Base-by-base conservation (phyloP, 2,113 vertebrate species). In the Plectropomus leopardus region DNA sequence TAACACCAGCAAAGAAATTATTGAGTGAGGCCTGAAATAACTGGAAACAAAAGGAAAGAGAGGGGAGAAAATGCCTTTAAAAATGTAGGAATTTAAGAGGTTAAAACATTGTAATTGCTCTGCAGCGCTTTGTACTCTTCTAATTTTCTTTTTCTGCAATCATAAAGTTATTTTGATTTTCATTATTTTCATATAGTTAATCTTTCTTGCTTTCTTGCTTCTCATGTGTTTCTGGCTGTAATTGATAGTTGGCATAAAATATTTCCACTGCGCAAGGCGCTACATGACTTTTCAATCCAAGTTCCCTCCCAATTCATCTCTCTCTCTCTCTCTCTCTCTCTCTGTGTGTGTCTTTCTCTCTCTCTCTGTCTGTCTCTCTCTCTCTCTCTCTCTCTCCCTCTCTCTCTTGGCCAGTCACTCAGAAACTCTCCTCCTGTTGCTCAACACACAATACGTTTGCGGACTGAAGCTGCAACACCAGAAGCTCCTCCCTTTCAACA, bases 401-500 rank as follows among this genome's bases (percentile, higher is more conserved):
- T n/a, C 63, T 13, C 51, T 19, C 70, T 55, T 60, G 0, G 30
- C 32, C 4, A 1, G 3, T 5, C 44, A 50, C n/a, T 50, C 48
- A 53, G 73, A 13, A 70, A 83, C 74, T 85, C 58, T 48, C 24
- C 30, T 77, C n/a, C 24, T 77, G 42, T 75, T 86, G 42, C 82
- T 60, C 16, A 28, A 74, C 72, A 76, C 16, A 6, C 45, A 30
- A 7, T 4, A 54, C 1, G 34, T 72, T 63, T 83, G 44, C 60
- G 23, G 67, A 40, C 47, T 64, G 23, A 23, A 81, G 58, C 63
- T 32, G 50, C 42, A 86, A 72, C 40, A 71, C 14, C 65, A 71
- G 48, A 79, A n/a, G 80, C 84, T 76, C 86, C 86, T 83, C 84
- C 89, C 47, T 77, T 69, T 66, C 58, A 58, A 17, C 51, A 76